Evolutionary conservation across 2,113 vertebrate species (phyloP).

Genomic region (Ctenodactylus gundi): DNA sequence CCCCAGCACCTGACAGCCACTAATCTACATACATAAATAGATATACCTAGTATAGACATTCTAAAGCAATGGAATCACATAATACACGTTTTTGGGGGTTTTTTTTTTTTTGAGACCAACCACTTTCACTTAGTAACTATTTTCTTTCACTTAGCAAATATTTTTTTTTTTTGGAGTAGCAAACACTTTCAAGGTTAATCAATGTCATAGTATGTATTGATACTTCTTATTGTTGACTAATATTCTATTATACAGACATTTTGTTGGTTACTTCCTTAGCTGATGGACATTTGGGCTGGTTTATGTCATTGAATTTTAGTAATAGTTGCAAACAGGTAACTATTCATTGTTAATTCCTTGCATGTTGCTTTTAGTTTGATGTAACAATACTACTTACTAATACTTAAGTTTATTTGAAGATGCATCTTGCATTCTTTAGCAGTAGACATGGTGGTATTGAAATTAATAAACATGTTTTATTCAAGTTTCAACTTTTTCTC

Average conservation of each 20-base stretch:
- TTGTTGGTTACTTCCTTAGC: not conserved
- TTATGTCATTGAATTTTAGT: slow-evolving; percentile 4
- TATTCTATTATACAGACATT: not conserved
- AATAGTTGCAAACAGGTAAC: not conserved
- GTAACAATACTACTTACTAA: not conserved
- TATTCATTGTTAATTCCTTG: slow-evolving; percentile 34
- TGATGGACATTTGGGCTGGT: not conserved
- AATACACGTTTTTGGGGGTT: not conserved
- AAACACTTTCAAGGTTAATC: slow-evolving; percentile 17
- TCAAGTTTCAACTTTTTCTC: slow-evolving; percentile 43
- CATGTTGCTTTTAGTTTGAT: slow-evolving; percentile 23
- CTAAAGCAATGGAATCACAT: not conserved
- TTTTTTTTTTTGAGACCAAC: no score
- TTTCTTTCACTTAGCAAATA: no score
- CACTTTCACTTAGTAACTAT: slow-evolving; percentile 13
- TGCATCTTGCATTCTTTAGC: slow-evolving; percentile 20
- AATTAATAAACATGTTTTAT: slow-evolving; percentile 20
- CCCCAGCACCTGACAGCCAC: not conserved
- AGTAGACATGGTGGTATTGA: not conserved
- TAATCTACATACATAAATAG: not conserved
- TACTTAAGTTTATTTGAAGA: slow-evolving; percentile 5
- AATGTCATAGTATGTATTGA: not conserved
- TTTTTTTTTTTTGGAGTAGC: no score
- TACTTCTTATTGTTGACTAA: not conserved
- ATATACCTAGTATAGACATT: not conserved